Conservation (phyloP, 1,140 invertebrate genomes). For the Aphaenogaster floridana region DNA sequence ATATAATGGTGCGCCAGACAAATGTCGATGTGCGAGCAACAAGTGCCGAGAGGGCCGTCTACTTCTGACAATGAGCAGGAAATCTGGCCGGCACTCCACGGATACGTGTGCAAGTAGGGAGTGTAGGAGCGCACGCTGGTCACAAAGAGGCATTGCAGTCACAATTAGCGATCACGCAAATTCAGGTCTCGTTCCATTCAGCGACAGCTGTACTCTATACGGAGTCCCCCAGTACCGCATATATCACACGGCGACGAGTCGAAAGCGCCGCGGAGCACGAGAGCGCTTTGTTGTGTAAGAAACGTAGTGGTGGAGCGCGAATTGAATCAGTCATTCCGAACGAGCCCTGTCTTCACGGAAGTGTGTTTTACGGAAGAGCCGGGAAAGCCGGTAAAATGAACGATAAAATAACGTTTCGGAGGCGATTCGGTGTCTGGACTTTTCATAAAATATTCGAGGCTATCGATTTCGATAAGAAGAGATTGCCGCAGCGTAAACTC, state of each 20-base stretch:
- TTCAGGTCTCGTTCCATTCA: constrained; percentile 65
- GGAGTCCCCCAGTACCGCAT: neutral
- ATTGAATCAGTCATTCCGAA: constrained; percentile 21
- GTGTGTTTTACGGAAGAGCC: neutral
- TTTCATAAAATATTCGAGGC: neutral
- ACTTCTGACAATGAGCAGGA: constrained; percentile 77
- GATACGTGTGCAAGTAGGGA: constrained; percentile 56
- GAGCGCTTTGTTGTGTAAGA: constrained; percentile 8
- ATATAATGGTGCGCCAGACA: constrained; percentile 72
- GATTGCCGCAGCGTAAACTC: neutral
- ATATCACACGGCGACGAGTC: constrained; percentile 20
- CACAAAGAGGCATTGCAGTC: constrained; percentile 49
- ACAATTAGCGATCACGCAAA: constrained; percentile 72
- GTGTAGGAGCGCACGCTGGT: constrained; percentile 33
- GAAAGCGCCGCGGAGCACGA: constrained; percentile 5
- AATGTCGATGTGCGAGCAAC: constrained; percentile 77
- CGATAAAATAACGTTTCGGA: constrained; percentile 2
- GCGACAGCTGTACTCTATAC: constrained; percentile 19
- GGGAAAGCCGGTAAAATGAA: neutral
- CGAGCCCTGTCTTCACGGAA: constrained; percentile 5
- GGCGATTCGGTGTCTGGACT: neutral
- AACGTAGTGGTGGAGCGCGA: neutral
- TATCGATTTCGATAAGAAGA: neutral
- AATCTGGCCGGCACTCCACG: constrained; percentile 72
- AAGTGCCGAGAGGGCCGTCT: constrained; percentile 75